Conservation (phyloP, 35 echinoderm and acorn worm genomes). For the Anneissia japonica region DNA sequence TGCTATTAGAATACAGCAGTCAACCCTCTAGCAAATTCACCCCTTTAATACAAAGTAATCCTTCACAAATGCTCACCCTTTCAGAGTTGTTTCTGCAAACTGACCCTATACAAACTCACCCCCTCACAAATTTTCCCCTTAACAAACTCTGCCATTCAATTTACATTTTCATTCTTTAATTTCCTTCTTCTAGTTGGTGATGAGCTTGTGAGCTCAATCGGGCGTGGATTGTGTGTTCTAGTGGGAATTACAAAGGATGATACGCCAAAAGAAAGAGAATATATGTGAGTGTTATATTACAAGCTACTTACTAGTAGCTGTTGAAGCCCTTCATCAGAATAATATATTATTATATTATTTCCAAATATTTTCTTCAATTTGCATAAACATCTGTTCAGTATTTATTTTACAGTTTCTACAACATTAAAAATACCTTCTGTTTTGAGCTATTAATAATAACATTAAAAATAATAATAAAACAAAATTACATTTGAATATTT, state of each 20-base stretch:
- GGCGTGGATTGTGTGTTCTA: constrained; percentile 84
- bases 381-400: neutral
- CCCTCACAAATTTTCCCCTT: no score
- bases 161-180: neutral
- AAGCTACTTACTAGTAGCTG: no score
- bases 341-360: no score
- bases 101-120: neutral
- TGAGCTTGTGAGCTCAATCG: constrained; percentile 93
- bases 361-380: neutral
- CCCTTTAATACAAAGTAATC: no score
- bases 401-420: neutral
- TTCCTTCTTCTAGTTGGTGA: constrained; percentile 73
- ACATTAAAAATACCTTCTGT: no score
- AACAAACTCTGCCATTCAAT: neutral
- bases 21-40: no score
- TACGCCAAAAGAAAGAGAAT: constrained; percentile 93
- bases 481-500: no score
- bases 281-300: constrained; percentile 84
- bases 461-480: no score
- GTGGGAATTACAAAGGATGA: constrained; percentile 93
- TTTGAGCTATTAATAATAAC: no score
- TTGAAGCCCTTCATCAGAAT: no score
- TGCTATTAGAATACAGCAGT: no score
- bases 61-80: neutral
- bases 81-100: neutral